Percentiles rank a stretch among this genome's conserved stretches.
Evolutionary conservation across 1,140 invertebrate species (phyloP).

Genomic region (Dendroctonus valens): DNA sequence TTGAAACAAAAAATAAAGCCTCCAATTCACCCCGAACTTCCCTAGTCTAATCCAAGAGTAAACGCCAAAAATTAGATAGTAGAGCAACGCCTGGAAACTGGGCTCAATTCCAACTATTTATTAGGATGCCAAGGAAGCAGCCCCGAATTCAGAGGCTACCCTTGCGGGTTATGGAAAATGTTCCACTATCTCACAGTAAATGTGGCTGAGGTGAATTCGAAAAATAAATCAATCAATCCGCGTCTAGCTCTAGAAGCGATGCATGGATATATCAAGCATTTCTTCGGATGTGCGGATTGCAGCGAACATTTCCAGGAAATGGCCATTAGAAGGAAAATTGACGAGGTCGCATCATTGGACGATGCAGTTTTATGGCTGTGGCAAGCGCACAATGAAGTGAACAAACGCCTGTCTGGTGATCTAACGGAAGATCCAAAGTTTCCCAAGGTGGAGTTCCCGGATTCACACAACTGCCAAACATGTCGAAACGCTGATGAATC

Average conservation of each 20-base stretch:
- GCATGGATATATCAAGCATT: slow-evolving; percentile 85
- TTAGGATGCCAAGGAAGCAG: slow-evolving; percentile 76
- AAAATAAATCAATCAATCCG: slow-evolving; percentile 54
- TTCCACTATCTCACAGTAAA: slow-evolving; percentile 93
- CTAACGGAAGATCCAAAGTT: slow-evolving; percentile 85
- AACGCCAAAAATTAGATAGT: too few species aligned
- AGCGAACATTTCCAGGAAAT: slow-evolving; percentile 83
- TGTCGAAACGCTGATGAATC: slow-evolving; percentile 63
- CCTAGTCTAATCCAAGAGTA: too few species aligned
- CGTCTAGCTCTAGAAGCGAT: slow-evolving; percentile 76
- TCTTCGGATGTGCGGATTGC: slow-evolving; percentile 93
- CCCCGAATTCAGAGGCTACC: slow-evolving; percentile 78
- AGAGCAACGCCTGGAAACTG: too few species aligned
- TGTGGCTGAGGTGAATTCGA: slow-evolving; percentile 55
- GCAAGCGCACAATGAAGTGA: slow-evolving; percentile 92
- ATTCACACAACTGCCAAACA: slow-evolving; percentile 62
- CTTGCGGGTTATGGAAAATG: slow-evolving; percentile 92
- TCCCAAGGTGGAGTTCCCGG: slow-evolving; percentile 91
- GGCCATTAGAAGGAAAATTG: slow-evolving; percentile 66
- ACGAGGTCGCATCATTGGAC: slow-evolving; percentile 65
- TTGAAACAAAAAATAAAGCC: too few species aligned
- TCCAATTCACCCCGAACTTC: too few species aligned
- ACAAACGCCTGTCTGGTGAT: slow-evolving; percentile 81
- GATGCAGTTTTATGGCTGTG: slow-evolving; percentile 91
- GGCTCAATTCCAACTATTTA: neutral